A percentile compares a stretch with the other conserved stretches of the same genome.
phyloP scores from a whole-genome alignment of 2,797 vertebrate genomes.

The Numenius phaeopus region DNA sequence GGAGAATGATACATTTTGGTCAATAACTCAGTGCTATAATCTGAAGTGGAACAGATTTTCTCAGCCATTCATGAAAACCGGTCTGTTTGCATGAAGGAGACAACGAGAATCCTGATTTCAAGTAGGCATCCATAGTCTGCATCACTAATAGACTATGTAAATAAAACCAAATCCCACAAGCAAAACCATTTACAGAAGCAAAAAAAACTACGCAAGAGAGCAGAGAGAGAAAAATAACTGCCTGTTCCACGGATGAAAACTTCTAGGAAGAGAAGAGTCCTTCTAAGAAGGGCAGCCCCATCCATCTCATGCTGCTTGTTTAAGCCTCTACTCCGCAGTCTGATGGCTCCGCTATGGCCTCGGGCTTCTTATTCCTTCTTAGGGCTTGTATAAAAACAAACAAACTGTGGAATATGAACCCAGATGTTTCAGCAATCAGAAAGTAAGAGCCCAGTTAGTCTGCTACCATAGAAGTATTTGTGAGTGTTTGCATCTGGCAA shows the following conservation, averaged over 20 bases:
- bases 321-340: neutral
- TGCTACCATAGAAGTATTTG: neutral
- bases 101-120: neutral
- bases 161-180: neutral
- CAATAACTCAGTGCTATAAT: neutral
- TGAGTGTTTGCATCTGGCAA: rapidly evolving
- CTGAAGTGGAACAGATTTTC: neutral
- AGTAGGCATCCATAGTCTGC: neutral
- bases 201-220: neutral
- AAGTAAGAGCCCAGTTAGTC: neutral
- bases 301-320: neutral
- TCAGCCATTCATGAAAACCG: neutral
- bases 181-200: neutral
- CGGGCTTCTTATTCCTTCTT: neutral
- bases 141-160: neutral
- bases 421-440: slow-evolving; percentile 25
- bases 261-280: slow-evolving; percentile 26
- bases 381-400: neutral
- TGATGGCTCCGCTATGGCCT: neutral
- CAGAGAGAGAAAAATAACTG: neutral
- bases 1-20: neutral
- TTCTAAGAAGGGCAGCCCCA: neutral
- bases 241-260: neutral
- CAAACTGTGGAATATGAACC: neutral
- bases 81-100: neutral